Base-by-base conservation (phyloP, 2,888 invertebrate species). In the Clitarchus hookeri region DNA sequence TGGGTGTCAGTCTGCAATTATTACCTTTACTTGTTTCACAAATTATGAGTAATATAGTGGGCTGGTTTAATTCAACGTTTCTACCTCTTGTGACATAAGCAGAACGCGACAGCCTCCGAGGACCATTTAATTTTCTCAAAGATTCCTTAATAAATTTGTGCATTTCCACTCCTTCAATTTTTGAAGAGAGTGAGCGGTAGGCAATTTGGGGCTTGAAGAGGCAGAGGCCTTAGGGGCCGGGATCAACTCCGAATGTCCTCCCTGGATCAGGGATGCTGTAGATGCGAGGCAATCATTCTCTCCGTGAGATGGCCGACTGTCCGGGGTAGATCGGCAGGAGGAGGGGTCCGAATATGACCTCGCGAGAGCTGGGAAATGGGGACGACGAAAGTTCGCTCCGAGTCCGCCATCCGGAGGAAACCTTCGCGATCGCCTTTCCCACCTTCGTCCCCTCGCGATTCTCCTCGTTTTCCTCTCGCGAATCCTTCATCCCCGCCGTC, bases 331-430 rank as follows among this genome's bases (percentile, higher is more conserved):
- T n/a, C 13, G 27, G 12, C n/a, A 26, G 13, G 82, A 8, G 82
- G 82, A 27, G 82, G 82, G 82, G 65, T 6, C n/a, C 65, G 65
- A 65, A 65, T 65, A 65, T 65, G 65, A 65, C 65, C 27, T 53
- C 48, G 23, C 12, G n/a, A 54, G 84, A 54, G 19, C 6, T 23
- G 44, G 44, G 26, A 25, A 26, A 80, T 48, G n/a, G 65, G 53
- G 65, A 65, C 65, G 65, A 19, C 65, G 65, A 65, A 65, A 65
- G 48, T 48, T 48, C 48, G 48, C 48, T 48, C 48, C 16, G 48
- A 65, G 65, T 23, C n/a, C 65, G 23, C 65, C 65, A 65, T 65
- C n/a, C 44, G 82, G 27, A 44, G 36, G 44, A 44, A 53, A 65
- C 16, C 65, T 65, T 65, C 23, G 65, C 8, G 65, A 65, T 65